A percentile compares a stretch with the other conserved stretches of the same genome.
Conservation (phyloP, 2,797 vertebrate genomes). For the Eulemur albifrons region DNA sequence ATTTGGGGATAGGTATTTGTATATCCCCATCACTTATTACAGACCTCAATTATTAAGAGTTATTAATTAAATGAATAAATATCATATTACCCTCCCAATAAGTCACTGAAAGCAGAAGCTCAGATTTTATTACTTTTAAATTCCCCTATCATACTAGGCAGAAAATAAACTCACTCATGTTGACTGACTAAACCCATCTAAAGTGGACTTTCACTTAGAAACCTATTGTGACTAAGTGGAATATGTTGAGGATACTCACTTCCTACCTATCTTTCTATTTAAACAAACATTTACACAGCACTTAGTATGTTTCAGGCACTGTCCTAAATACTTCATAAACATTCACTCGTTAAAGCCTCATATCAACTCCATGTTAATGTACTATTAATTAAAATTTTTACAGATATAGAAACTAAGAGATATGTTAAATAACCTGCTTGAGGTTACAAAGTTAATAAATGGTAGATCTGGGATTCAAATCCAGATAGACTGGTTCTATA, state of each 20-base stretch:
- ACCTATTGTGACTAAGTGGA: not conserved
- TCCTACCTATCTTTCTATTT: not conserved
- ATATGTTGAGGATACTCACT: not conserved
- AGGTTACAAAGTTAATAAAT: not conserved
- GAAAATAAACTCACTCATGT: not conserved
- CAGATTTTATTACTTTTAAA: not conserved
- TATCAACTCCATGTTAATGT: not conserved
- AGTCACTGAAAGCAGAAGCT: not conserved
- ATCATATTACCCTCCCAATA: not conserved
- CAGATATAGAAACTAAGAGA: not conserved
- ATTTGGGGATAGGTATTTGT: not conserved
- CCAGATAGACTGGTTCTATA: not conserved
- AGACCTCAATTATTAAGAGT: conserved; percentile 6
- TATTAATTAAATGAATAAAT: conserved; percentile 20
- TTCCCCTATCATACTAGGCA: not conserved
- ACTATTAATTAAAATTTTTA: not conserved
- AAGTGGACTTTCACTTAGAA: not conserved
- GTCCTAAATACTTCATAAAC: not conserved
- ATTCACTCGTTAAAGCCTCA: not conserved
- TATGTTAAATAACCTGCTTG: not conserved
- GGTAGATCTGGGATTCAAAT: not conserved
- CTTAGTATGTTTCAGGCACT: not conserved
- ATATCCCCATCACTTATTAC: conserved; percentile 4
- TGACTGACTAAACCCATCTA: not conserved
- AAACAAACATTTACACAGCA: not conserved